Base-by-base conservation (phyloP, 2,888 invertebrate genomes). In the Drosophila pseudotalamancana region DNA sequence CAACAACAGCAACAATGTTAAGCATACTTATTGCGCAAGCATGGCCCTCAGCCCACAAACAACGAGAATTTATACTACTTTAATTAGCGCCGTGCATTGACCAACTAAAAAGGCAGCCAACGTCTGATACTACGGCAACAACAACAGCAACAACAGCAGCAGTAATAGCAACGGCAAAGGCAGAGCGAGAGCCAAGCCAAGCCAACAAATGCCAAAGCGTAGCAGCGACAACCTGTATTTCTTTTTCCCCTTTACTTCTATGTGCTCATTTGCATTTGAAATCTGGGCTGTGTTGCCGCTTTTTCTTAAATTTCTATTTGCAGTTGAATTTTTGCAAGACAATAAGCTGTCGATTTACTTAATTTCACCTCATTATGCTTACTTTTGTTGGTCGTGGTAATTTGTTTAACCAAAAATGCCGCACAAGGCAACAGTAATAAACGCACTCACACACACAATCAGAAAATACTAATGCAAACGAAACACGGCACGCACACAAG, bases 351-450 rank as follows among this genome's bases (percentile, higher is more conserved):
- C 27, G 32, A 57, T 51, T 65, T 43, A 40, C 11, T 60, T 50
- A 63, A 67, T 72, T 72, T 76, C 65, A 61, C 77, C 60, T 54
- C 53, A 45, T 72, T 67, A 74, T 72, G 72, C 72, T 71, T 72
- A 72, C 76, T 55, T 59, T 48, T 48, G 39, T 51, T 77, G 29
- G 73, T 57, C 43, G 50, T 61, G 16, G 62, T 45, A 69, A 69
- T 78, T 78, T 77, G 69, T 81, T 85, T 78, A 85, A 85, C 78
- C 85, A 82, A 69, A 74, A 85, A 74, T 69, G 82, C 82, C 78
- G 85, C 77, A 81, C 60, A 83, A 65, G 49, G 63, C 70, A 74
- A 63, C 42, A 55, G 72, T 42, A 75, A 72, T 70, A 75, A 75
- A 46, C 62, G 34, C 49, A 50, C 55, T 60, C 39, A 53, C 34